Conservation (phyloP, 2,888 invertebrate species). For the Pandemis cinnamomeana region DNA sequence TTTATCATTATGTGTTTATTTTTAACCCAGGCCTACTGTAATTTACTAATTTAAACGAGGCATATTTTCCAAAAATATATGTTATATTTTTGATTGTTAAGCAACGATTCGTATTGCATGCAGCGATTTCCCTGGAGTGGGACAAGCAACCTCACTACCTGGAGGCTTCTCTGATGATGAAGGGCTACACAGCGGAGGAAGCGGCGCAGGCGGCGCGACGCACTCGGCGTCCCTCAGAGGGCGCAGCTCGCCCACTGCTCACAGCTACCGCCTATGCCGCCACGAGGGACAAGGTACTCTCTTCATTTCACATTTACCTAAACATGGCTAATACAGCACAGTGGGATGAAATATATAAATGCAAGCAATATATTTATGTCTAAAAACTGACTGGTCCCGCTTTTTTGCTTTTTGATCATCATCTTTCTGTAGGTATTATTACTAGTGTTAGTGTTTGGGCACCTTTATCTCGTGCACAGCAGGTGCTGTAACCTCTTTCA, state of each 20-base stretch:
- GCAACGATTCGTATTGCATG: conserved; percentile 28
- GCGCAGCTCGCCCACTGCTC: conserved; percentile 75
- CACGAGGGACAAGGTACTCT: conserved; percentile 78
- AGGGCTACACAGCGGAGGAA: conserved; percentile 85
- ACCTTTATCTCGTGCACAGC: no score
- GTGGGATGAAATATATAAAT: no score
- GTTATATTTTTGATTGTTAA: not conserved
- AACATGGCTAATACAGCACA: no score
- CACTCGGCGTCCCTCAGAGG: conserved; percentile 56
- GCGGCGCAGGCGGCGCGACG: conserved; percentile 76
- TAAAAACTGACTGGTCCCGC: no score
- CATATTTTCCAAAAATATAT: not conserved
- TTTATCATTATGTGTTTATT: no score
- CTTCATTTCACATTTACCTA: not conserved
- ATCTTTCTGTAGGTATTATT: no score
- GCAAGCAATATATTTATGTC: no score
- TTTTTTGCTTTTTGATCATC: no score
- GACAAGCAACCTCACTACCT: conserved; percentile 85
- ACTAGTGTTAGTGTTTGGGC: no score
- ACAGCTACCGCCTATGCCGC: conserved; percentile 81
- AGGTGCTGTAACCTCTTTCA: no score
- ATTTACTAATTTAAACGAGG: not conserved
- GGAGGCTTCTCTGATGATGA: conserved; percentile 96
- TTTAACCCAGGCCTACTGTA: no score
- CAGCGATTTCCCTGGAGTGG: conserved; percentile 85